These are phyloP conservation scores for Sprattus sprattus DNA, from an alignment of 2,113 vertebrate genomes.

Conservation along the genomic window DNA sequence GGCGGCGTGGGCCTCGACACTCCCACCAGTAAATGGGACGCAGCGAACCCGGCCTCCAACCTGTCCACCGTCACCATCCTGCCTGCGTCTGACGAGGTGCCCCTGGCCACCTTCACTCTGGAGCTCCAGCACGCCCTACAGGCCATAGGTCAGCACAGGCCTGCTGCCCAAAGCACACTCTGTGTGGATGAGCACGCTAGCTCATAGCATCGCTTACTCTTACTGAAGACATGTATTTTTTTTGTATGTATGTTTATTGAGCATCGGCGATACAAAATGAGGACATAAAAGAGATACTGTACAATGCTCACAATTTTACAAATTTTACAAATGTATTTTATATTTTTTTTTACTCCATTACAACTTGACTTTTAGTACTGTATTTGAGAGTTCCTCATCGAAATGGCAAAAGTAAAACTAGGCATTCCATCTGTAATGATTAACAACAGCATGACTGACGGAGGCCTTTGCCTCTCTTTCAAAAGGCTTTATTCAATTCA, in stretches of 20 bases:
- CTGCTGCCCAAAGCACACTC: background rate
- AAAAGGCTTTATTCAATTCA: no score
- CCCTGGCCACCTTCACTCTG: constrained; percentile 85
- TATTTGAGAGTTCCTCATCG: no score
- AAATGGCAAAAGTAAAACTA: no score
- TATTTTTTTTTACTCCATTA: no score
- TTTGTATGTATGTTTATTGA: no score
- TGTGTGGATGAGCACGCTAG: no score
- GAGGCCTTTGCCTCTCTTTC: background rate
- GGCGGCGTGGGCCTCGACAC: constrained; percentile 75
- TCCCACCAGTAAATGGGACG: constrained; percentile 83
- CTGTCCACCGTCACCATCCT: constrained; percentile 88
- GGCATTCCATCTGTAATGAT: background rate
- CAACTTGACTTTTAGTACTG: no score
- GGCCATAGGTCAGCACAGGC: constrained; percentile 76
- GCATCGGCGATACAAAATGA: no score
- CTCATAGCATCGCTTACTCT: background rate
- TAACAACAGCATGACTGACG: background rate
- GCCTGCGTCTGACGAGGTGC: constrained; percentile 90
- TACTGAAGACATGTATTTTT: background rate
- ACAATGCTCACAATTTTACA: no score
- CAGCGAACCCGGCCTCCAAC: constrained; percentile 82
- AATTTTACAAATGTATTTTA: no score
- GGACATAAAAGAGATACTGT: no score
- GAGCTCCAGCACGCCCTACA: constrained; percentile 88